Evolutionary conservation across 2,797 vertebrate genomes (phyloP), one percentile per base, ranked within the genome.

Genomic region (Epinephelus coioides): DNA sequence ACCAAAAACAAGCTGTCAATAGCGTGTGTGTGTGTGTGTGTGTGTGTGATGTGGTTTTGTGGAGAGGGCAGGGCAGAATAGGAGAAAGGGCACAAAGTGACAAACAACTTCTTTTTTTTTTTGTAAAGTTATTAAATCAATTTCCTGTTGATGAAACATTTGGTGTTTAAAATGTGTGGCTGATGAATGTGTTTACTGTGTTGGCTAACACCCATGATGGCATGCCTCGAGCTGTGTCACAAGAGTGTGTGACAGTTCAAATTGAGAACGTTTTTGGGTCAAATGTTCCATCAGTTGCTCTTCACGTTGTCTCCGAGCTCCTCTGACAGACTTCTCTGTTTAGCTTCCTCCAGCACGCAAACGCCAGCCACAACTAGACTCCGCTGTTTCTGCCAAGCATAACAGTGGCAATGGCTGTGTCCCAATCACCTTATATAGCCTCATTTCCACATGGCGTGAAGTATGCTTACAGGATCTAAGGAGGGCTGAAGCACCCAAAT

Each of bases 391-490:
- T 94, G 94, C 92, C 92, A 93, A 94, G 85, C 88, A 89, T 90
- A 94, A 93, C 92, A 92, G 91, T 88, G 87, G 84, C 67, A 12
- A 81, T 91, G 90, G 91, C 92, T 89, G 86, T 88, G 83, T 86
- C 87, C 90, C 88, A 89, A 91, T 91, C 86, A 85, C 90, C 92
- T 93, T 94, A 91, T 93, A 92, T 93, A 94, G 91, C 66, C 89
- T 89, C 85, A 43, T 88, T 86, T 84, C 77, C 86, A 85, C 84
- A 84, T 89, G 68, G 78, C 75, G 70, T 79, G 57, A 63, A 80
- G 73, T 64, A 61, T 63, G 89, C 73, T 81, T 69, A 74, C 67
- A 62, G 70, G 73, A 79, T 66, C 84, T 75, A 62, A 77, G 61
- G 43, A 78, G 68, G 68, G 69, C 69, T 23, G n/a, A 60, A 43